Percentiles rank a stretch among this genome's conserved stretches.
phyloP scores from a whole-genome alignment of 2,888 invertebrate species.

The Xestia xanthographa region DNA sequence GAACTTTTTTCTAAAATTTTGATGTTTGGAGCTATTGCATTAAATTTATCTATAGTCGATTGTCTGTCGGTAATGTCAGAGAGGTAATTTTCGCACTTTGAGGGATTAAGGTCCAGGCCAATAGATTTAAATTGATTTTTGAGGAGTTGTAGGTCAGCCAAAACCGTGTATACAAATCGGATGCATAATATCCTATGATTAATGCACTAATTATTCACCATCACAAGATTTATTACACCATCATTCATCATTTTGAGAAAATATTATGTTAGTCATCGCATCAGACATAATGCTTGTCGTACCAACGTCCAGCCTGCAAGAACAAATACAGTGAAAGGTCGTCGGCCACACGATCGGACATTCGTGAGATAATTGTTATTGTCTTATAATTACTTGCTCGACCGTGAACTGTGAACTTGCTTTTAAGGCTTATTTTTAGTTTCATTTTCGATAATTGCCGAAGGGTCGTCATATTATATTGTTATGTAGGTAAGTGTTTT shows the following conservation, averaged over 20 bases:
- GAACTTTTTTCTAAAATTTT: too few relatives aligned
- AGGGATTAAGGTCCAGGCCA: too few relatives aligned
- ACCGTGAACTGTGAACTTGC: constrained; percentile 78
- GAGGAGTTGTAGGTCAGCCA: too few relatives aligned
- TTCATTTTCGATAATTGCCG: constrained; percentile 28
- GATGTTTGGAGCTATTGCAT: too few relatives aligned
- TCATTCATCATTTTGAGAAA: not conserved
- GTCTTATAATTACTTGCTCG: constrained; percentile 75
- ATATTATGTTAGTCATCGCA: not conserved
- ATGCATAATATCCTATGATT: too few relatives aligned
- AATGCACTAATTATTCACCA: too few relatives aligned
- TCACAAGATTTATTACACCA: too few relatives aligned
- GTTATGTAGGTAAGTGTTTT: constrained; percentile 10
- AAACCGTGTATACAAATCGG: too few relatives aligned
- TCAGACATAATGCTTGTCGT: not conserved
- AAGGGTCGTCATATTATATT: not conserved
- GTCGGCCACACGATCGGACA: constrained; percentile 64
- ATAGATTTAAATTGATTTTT: too few relatives aligned
- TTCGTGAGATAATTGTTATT: constrained; percentile 69
- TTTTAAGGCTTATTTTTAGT: constrained; percentile 63
- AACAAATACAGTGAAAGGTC: constrained; percentile 68
- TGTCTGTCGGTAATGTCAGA: too few relatives aligned
- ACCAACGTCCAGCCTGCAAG: constrained; percentile 9
- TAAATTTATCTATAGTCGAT: too few relatives aligned
- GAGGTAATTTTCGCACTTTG: too few relatives aligned